These are phyloP conservation scores for Anableps anableps DNA, from an alignment of 2,797 vertebrate genomes.

Conservation along the genomic window DNA sequence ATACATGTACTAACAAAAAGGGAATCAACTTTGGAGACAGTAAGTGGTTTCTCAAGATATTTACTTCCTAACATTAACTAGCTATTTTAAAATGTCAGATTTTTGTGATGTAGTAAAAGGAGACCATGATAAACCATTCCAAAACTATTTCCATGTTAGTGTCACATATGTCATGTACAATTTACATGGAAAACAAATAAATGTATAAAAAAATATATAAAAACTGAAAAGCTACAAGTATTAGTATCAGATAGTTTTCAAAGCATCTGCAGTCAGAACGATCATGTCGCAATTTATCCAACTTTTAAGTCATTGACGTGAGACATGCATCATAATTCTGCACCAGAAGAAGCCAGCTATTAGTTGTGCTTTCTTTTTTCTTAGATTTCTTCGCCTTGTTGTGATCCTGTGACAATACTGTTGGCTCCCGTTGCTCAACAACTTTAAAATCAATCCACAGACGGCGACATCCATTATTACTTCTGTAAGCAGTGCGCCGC, in stretches of 20 bases:
- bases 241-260: not conserved
- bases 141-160: not conserved
- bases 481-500: no score
- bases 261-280: not conserved
- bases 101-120: not conserved
- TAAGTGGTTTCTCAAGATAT: not conserved
- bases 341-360: not conserved
- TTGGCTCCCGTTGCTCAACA: no score
- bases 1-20: not conserved
- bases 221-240: not conserved
- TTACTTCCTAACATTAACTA: not conserved
- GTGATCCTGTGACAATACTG: not conserved
- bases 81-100: not conserved
- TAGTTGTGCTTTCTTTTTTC: no score
- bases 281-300: not conserved
- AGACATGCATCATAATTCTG: not conserved
- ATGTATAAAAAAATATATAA: not conserved
- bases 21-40: not conserved
- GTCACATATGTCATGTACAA: not conserved
- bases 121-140: not conserved
- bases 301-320: not conserved
- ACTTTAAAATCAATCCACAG: no score
- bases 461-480: no score
- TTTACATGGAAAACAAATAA: not conserved
- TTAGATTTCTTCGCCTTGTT: not conserved